Base-by-base conservation (phyloP, 2,113 vertebrate species). In the Etheostoma cragini region DNA sequence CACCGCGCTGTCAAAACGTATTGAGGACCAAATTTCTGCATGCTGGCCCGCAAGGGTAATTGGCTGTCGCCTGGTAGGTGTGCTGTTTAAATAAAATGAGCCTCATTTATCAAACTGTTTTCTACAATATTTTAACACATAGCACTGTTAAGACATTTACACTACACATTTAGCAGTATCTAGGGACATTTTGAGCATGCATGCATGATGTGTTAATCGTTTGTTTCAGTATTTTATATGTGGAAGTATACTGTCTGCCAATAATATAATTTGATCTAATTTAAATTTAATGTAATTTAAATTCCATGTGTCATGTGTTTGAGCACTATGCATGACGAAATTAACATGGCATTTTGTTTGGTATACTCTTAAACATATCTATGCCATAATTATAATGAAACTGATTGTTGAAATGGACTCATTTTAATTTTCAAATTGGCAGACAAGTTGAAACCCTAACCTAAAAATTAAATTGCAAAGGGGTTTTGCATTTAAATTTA, bases 61-160 rank as follows among this genome's bases (percentile, higher is more conserved):
- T 90, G 90, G 83, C 87, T 89, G 89, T 86, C 85, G 80, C 85
- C 90, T 83, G 8, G 82, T 86, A 88, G 90, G 89, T 93, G 89
- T 79, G 88, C 86, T 83, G 80, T 82, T 91, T 89, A 91, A 90
- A 90, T 82, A 71, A 91, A 93, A 92, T 74, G 76, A 76, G 74
- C 24, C 88, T 92, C 91, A 91, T 94, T 92, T 67, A 88, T 94
- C 93, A 93, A 87, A 87, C 30, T 0, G 65, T 77, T 85, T 85
- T 72, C 56, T 6, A 63, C 53, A 80, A 72, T 70, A 85, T 80
- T 86, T 83, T 64, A 63, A 54, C 69, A 49, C 56, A 46, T 69
- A 56, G 64, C 17, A 6, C 35, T 30, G 71, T 83, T 89, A 80
- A 85, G 81, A 84, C 62, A 76, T 86, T 88, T 66, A 66, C 17